Evolutionary conservation across 2,888 invertebrate genomes (phyloP).

Genomic region (Fragum sueziense): DNA sequence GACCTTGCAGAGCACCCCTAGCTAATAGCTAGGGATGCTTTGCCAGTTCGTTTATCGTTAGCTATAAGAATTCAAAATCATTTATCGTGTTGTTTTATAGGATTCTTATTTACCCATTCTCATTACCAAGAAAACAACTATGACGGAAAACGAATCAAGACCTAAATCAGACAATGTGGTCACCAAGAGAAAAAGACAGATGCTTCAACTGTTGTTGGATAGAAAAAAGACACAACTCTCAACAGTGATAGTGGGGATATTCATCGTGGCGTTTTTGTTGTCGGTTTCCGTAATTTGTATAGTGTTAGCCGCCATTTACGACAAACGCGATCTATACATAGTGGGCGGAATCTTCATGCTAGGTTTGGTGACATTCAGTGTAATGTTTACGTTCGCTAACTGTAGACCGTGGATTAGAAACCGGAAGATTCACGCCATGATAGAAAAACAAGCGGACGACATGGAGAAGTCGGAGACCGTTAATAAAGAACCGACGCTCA

Average conservation of each 20-base stretch:
- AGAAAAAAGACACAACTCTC: neutral
- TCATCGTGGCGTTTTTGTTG: neutral
- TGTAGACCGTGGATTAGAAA: constrained; percentile 37
- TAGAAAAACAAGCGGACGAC: constrained; percentile 13
- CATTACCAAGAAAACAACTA: too few species aligned
- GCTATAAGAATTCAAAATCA: too few species aligned
- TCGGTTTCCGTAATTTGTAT: constrained; percentile 3
- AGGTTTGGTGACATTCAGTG: constrained; percentile 15
- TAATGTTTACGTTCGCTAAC: constrained; percentile 10
- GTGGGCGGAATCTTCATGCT: constrained; percentile 29
- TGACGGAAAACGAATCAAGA: too few species aligned
- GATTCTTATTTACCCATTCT: too few species aligned
- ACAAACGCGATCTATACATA: constrained; percentile 1
- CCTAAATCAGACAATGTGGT: neutral
- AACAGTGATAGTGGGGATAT: neutral
- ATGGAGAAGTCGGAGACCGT: neutral
- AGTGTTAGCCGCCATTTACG: neutral
- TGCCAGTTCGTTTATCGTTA: too few species aligned
- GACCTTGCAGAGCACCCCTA: too few species aligned
- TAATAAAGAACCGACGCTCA: neutral
- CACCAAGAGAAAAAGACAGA: neutral
- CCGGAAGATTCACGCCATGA: constrained; percentile 31
- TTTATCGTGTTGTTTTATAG: too few species aligned
- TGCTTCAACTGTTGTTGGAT: neutral
- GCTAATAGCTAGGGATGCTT: too few species aligned